Base-by-base conservation (phyloP, 2,888 invertebrate species). In the Drosophila mulleri region DNA sequence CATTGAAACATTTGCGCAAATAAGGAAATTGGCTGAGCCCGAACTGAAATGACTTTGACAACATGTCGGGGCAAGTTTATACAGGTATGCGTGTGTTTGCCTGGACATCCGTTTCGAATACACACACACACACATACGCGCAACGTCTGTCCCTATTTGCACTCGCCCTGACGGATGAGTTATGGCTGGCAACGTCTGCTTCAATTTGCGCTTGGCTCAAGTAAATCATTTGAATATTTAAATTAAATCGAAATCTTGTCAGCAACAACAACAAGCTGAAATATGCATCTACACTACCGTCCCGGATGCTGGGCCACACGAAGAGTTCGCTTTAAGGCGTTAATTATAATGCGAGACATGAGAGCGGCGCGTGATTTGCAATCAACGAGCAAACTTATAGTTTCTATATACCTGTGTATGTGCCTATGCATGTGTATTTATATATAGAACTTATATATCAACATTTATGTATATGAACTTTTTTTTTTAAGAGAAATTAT, bases 1-100 rank as follows among this genome's bases (percentile, higher is more conserved):
- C 91, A 89, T 84, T 91, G 91, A 88, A 88, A 83, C 85, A 86
- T 80, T 84, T 88, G 86, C 75, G 66, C 86, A 86, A 85, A 86
- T 85, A 82, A 83, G 91, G 90, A 90, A 90, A 90, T 90, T 76
- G 82, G 88, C 88, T 76, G 81, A 80, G 77, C 74, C 67, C 57
- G 69, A 67, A 67, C 65, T 77, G 44, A 83, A 83, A 83, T 86
- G 83, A 80, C 75, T 88, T 83, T 86, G 88, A 84, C 77, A 80
- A 68, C 87, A 78, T 80, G 75, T 75, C 82, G 67, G 69, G 18
- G 44, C 61, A 32, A 54, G 70, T 37, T 7, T 58, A 23, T 44
- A 16, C 63, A 16, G 42, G 26, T 57, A 50, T 39, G 53, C 50
- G 41, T 48, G 44, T 44, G 39, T 71, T 61, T 75, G 76, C 48